Conservation (phyloP, 2,113 vertebrate genomes). For the Podarcis cretensis region DNA sequence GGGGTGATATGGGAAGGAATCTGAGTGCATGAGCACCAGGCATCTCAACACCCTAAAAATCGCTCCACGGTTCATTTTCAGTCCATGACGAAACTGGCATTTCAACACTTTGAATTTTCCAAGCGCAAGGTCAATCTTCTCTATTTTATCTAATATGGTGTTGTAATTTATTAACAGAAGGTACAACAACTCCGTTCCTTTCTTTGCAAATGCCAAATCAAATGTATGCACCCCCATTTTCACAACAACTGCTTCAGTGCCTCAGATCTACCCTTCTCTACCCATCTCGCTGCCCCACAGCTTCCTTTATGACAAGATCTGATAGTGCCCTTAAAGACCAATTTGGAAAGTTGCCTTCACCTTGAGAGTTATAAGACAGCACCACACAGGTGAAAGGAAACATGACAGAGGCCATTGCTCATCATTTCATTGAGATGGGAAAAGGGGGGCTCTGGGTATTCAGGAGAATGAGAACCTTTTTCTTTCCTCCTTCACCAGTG, state of each 20-base stretch:
- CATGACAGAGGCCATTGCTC: constrained; percentile 72
- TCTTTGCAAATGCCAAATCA: not conserved
- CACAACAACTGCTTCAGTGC: not conserved
- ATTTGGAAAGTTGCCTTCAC: constrained; percentile 46
- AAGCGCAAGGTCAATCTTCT: not conserved
- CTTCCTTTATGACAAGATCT: constrained; percentile 37
- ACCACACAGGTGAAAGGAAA: constrained; percentile 74
- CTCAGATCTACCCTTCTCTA: not conserved
- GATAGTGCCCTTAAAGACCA: constrained; percentile 42
- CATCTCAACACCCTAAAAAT: not conserved
- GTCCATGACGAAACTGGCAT: not conserved
- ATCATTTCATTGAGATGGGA: constrained; percentile 66
- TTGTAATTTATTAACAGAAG: not conserved
- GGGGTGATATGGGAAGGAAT: not conserved
- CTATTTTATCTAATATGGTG: not conserved
- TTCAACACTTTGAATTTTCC: not conserved
- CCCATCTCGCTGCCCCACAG: not conserved
- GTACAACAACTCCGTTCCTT: not conserved
- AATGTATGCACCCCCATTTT: not conserved
- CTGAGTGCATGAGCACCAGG: not conserved
- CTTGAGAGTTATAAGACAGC: constrained; percentile 76
- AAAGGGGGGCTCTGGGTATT: constrained; percentile 69
- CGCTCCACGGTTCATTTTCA: not conserved
- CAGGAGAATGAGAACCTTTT: constrained; percentile 77
- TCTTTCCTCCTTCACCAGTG: constrained; percentile 74